Conservation (phyloP, 2,113 vertebrate genomes). For the Galeopterus variegatus region DNA sequence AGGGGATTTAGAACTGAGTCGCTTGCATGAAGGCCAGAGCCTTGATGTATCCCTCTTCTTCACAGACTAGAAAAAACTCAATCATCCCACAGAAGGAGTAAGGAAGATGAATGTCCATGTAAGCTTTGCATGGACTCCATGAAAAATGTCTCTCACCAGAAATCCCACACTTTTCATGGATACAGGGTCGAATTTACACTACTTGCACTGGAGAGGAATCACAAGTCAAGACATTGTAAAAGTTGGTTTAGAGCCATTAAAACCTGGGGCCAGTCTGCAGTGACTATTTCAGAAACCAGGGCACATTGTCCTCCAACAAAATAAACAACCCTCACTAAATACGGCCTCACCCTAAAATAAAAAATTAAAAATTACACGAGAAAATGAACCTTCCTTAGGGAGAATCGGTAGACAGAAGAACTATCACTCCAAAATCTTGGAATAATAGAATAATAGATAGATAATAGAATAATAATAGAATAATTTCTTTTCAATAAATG, state of each 20-base stretch:
- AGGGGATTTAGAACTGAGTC: neutral
- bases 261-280: too few species aligned
- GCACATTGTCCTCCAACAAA: neutral
- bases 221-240: neutral
- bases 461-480: too few species aligned
- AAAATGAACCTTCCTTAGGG: neutral
- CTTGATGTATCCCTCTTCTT: neutral
- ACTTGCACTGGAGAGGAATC: neutral
- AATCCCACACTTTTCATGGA: neutral
- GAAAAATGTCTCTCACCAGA: neutral
- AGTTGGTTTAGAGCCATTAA: neutral
- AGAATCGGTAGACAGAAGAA: neutral
- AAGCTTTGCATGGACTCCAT: neutral
- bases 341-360: neutral
- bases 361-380: neutral
- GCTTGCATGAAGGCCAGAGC: neutral
- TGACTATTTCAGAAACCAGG: neutral
- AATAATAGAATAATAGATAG: neutral
- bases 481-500: too few species aligned
- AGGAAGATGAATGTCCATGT: neutral
- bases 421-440: neutral
- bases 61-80: neutral
- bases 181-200: neutral
- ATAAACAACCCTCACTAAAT: neutral
- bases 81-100: neutral